These are phyloP conservation scores for Dicrurus megarhynchus DNA, from an alignment of 2,113 vertebrate genomes.

Conservation along the genomic window DNA sequence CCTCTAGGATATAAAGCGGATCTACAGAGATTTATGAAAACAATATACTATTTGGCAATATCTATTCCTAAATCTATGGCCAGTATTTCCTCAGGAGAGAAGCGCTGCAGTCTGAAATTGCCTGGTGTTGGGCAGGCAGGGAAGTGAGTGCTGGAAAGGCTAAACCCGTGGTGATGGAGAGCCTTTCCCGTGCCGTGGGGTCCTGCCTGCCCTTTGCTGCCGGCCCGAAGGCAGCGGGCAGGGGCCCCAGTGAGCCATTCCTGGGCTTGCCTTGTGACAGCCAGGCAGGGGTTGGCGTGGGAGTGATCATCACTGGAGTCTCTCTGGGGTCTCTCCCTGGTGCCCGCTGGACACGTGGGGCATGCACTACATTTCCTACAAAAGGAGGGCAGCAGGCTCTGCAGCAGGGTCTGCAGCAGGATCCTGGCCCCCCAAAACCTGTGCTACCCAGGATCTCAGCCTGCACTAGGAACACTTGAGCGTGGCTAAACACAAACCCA, in stretches of 20 bases:
- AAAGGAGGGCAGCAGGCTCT: not conserved
- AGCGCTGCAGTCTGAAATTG: constrained; percentile 29
- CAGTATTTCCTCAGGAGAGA: constrained; percentile 43
- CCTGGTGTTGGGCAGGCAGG: not conserved
- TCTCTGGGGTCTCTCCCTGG: not conserved
- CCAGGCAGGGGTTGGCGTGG: accelerated
- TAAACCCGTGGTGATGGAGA: not conserved
- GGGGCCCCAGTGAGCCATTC: accelerated
- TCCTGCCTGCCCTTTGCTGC: not conserved
- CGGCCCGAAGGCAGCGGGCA: not conserved
- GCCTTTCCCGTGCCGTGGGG: accelerated
- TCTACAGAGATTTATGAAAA: constrained; percentile 66
- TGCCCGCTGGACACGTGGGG: accelerated
- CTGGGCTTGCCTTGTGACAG: not conserved
- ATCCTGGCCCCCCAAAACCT: not conserved
- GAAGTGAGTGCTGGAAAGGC: not conserved
- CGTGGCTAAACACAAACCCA: not conserved
- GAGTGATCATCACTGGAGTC: accelerated
- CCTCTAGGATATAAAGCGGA: constrained; percentile 48
- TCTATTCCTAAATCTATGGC: constrained; percentile 62
- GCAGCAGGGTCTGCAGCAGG: not conserved
- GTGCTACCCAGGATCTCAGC: not conserved
- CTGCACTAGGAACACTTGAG: not conserved
- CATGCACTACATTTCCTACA: accelerated
- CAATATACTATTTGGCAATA: constrained; percentile 66